phyloP scores from a whole-genome alignment of 2,113 vertebrate genomes.

The Notiomystis cincta region DNA sequence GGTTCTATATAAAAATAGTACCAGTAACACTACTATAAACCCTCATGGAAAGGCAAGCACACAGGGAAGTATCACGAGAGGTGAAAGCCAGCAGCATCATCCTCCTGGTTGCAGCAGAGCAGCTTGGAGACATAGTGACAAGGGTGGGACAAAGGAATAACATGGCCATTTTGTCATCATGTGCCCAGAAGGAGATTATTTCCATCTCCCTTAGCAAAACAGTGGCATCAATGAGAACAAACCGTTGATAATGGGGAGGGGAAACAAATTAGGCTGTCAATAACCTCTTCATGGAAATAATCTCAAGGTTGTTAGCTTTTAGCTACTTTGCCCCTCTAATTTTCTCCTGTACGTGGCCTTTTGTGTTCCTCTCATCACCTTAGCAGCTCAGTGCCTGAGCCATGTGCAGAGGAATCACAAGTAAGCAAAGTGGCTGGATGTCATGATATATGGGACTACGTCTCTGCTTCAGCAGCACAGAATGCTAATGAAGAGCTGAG shows the following conservation, averaged over 20 bases:
- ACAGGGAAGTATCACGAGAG: background rate
- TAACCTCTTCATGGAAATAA: background rate
- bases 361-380: background rate
- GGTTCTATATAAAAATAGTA: background rate
- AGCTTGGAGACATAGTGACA: background rate
- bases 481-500: background rate
- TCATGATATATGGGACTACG: background rate
- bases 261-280: constrained; percentile 30
- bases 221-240: background rate
- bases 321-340: background rate
- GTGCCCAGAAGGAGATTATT: background rate
- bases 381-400: background rate
- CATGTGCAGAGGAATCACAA: constrained; percentile 4
- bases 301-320: constrained; percentile 19
- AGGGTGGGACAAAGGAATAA: background rate
- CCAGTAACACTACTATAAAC: background rate
- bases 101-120: background rate
- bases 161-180: background rate
- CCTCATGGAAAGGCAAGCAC: background rate
- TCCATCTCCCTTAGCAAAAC: background rate
- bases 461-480: background rate
- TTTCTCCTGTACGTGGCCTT: background rate
- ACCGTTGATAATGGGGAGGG: background rate
- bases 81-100: background rate
- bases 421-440: constrained; percentile 14